A percentile compares a stretch with the other conserved stretches of the same genome.
Conservation (phyloP, 1,140 invertebrate species). For the Saccostrea glomerata region DNA sequence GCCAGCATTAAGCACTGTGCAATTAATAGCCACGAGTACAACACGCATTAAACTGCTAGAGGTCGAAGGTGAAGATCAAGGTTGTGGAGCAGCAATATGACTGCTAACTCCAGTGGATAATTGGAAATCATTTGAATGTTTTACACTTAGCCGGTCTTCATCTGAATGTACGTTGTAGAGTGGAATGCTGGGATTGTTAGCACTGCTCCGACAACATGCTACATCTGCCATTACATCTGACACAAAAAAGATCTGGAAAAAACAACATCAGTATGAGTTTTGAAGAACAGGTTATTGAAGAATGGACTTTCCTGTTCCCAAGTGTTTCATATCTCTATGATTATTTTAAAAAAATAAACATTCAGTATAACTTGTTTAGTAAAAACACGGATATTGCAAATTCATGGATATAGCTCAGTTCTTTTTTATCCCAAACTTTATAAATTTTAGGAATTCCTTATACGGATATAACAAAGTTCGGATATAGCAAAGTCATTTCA, state of each 20-base stretch:
- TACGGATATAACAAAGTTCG: no score
- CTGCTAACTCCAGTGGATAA: not conserved
- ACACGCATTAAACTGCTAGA: not conserved
- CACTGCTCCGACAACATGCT: not conserved
- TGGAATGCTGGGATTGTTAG: constrained; percentile 29
- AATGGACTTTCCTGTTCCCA: not conserved
- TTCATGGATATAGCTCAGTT: no score
- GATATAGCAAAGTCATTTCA: no score
- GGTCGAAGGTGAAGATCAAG: not conserved
- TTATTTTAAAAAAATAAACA: no score
- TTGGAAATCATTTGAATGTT: constrained; percentile 34
- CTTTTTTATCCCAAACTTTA: no score
- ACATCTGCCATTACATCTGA: constrained; percentile 43
- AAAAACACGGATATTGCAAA: no score
- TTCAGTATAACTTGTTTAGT: no score
- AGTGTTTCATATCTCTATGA: no score
- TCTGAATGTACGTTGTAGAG: constrained; percentile 40
- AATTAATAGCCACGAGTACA: not conserved
- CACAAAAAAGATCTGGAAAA: constrained; percentile 46
- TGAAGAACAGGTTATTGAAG: not conserved
- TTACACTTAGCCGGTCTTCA: constrained; percentile 44
- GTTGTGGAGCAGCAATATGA: not conserved
- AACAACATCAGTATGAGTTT: not conserved
- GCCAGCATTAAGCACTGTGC: not conserved
- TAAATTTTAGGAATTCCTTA: no score